Evolutionary conservation across 2,797 vertebrate species (phyloP), one percentile per base, ranked within the genome.

Genomic region (Molothrus ater): DNA sequence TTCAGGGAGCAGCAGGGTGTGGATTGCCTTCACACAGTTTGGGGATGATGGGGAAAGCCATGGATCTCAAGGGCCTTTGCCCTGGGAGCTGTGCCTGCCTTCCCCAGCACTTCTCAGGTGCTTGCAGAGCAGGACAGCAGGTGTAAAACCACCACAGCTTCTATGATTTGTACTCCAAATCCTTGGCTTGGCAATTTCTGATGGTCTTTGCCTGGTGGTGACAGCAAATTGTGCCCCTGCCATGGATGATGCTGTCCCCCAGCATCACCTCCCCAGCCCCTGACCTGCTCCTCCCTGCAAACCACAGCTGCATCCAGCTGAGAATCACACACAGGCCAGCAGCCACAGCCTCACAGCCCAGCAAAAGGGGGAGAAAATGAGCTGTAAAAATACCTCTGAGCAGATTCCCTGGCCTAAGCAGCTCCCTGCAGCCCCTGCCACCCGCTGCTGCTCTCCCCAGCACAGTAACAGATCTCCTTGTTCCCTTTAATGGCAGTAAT

Each of bases 401-500:
- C 40, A 65, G 65, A 76, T 80, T 91, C 72, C 45, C 63, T 10
- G 16, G 42, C 76, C 95, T 76, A 60, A 74, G 57, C 47, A 6
- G 47, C 7, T 79, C 68, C 86, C 56, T 81, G 31, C 80, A 91
- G 79, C 43, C 16, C 60, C 43, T 38, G 91, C 81, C 87, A 91
- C 94, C 82, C 11, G 3, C 78, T 63, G 78, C 93, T 91, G 76
- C 45, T 74, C 92, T 86, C 86, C 66, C 74, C 95, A 68, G 60
- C 0, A 0, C 86, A 66, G 70, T 85, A 93, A 86, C 90, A 96
- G 91, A 92, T 93, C 91, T 88, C 73, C 34, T 56, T 92, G 74
- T 89, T 92, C 80, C 86, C 84, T 78, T 70, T 88, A 94, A 95
- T 91, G 59, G 83, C 38, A 5, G 15, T 96, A 96, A 97, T 95